These are phyloP conservation scores for Margaritifera margaritifera DNA, from an alignment of 2,888 invertebrate species.

Conservation along the genomic window DNA sequence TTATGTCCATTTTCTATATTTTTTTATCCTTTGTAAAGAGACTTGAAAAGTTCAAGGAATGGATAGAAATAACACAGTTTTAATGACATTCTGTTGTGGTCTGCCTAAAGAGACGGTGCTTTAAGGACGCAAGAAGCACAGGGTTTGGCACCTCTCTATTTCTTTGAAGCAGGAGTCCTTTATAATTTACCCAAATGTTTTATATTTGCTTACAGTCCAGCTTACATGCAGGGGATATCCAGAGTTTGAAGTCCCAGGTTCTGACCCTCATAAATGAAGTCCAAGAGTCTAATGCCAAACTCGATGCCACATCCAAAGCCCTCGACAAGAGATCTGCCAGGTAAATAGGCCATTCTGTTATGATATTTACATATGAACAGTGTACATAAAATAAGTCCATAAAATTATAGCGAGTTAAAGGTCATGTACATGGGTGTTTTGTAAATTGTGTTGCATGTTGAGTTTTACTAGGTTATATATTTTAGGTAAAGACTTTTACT, in stretches of 20 bases:
- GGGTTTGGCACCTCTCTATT: too few relatives aligned
- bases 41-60: too few relatives aligned
- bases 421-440: too few relatives aligned
- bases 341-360: conserved; percentile 18
- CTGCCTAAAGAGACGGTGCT: not conserved
- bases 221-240: conserved; percentile 48
- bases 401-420: too few relatives aligned
- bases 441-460: too few relatives aligned
- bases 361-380: too few relatives aligned
- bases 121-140: not conserved
- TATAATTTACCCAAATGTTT: not conserved
- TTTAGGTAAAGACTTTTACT: too few relatives aligned
- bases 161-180: too few relatives aligned
- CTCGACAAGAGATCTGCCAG: conserved; percentile 49
- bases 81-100: not conserved
- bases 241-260: conserved; percentile 57
- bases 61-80: not conserved
- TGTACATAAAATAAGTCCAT: too few relatives aligned
- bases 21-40: too few relatives aligned
- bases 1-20: too few relatives aligned
- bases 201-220: conserved; percentile 25
- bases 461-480: too few relatives aligned
- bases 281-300: conserved; percentile 52
- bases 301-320: conserved; percentile 44
- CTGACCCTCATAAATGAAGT: conserved; percentile 57